Percentiles rank a stretch among this genome's conserved stretches.
These are phyloP conservation scores for Notolabrus celidotus DNA, from an alignment of 2,797 vertebrate species.

Conservation along the genomic window DNA sequence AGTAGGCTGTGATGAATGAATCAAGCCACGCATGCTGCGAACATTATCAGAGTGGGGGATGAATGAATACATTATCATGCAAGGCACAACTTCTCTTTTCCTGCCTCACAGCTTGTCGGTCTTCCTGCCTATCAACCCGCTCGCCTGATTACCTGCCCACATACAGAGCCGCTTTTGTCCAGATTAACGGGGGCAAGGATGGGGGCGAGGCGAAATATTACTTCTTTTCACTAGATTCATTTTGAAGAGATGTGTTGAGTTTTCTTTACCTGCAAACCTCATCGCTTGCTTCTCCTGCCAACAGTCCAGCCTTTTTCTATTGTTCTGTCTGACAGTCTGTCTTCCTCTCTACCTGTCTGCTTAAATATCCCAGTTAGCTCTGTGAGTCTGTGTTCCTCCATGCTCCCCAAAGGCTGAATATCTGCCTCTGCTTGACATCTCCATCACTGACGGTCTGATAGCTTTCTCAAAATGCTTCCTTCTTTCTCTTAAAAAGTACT, in stretches of 20 bases:
- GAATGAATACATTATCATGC: conserved; percentile 80
- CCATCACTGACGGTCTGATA: conserved; percentile 31
- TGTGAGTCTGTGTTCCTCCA: conserved; percentile 30
- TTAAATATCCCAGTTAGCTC: conserved; percentile 59
- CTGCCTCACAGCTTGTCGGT: conserved; percentile 74
- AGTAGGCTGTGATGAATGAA: conserved; percentile 78
- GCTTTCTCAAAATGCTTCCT: conserved; percentile 5
- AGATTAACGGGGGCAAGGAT: conserved; percentile 52
- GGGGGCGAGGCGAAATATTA: conserved; percentile 54
- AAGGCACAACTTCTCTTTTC: conserved; percentile 69
- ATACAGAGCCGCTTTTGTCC: conserved; percentile 71
- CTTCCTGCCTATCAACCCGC: conserved; percentile 69
- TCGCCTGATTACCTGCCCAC: conserved; percentile 75
- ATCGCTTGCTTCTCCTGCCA: conserved; percentile 26
- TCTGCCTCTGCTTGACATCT: conserved; percentile 19
- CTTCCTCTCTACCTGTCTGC: conserved; percentile 48
- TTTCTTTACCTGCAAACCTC: conserved; percentile 35
- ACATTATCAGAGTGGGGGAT: conserved; percentile 73
- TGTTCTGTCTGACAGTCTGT: conserved; percentile 50
- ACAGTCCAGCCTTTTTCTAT: conserved; percentile 48
- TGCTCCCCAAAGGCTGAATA: conserved; percentile 8
- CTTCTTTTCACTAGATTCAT: conserved; percentile 61
- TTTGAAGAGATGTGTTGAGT: conserved; percentile 49
- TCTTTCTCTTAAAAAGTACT: neutral
- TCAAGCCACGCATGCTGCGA: conserved; percentile 73